Base-by-base conservation (phyloP, 2,797 vertebrate species). In the Thaleichthys pacificus region DNA sequence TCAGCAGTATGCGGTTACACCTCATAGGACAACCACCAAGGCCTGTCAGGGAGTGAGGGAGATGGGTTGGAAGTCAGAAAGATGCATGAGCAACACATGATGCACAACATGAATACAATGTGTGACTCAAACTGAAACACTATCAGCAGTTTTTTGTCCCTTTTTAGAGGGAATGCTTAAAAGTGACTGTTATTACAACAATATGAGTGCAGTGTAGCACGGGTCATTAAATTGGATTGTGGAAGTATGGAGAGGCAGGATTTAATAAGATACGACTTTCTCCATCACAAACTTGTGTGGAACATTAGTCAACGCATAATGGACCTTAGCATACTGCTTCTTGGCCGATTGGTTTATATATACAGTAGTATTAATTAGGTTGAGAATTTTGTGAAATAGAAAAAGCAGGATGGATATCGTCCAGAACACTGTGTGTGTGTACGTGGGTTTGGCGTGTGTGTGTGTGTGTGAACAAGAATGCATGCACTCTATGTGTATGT, bases 191-290 rank as follows among this genome's bases (percentile, higher is more conserved):
- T 78, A 73, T 80, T 77, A 80, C 61, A 70, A 80, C 76, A 81
- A 87, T 85, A 85, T 84, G 86, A 85, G 83, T 11, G 68, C 82
- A 63, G 19, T 32, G 35, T 30, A 63, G 83, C 80, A 84, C 80
- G 82, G 79, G 77, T 78, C 81, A 84, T 85, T 84, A 84, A 84
- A 87, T 81, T 85, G 83, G 78, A 86, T 81, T 79, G 75, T 71
- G 75, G 77, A 26, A 0, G 24, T 17, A n/a, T 61, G 75, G 71
- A 76, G 66, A 28, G 66, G 61, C 77, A 70, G 76, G 74, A 82
- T 85, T 87, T 88, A 88, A 86, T 88, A 85, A 82, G 82, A 87
- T 82, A 81, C 85, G 79, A 86, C 78, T 82, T n/a, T 19, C 78
- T 87, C 68, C 81, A 77, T 86, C 80, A 17, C 84, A 76, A 86